Evolutionary conservation across 2,113 vertebrate genomes (phyloP).

Genomic region (Gasterosteus aculeatus): DNA sequence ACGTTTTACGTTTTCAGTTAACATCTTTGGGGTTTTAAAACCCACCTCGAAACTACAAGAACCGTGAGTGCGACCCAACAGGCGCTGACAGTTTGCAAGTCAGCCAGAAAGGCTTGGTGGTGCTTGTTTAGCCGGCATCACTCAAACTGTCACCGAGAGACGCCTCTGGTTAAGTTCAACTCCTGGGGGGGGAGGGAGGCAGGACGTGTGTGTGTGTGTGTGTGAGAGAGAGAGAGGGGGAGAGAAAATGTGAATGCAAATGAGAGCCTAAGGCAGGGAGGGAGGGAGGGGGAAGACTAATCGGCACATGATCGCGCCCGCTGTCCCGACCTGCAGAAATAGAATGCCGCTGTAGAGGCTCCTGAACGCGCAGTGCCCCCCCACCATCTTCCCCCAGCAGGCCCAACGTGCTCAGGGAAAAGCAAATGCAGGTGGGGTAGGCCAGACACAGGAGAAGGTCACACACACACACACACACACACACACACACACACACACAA

Average conservation of each 20-base stretch:
- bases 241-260: slow-evolving; percentile 14
- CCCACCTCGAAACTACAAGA: slow-evolving; percentile 5
- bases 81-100: slow-evolving; percentile 47
- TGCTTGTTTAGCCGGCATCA: slow-evolving; percentile 62
- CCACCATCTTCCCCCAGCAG: slow-evolving; percentile 45
- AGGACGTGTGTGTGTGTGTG: neutral
- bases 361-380: slow-evolving; percentile 25
- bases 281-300: slow-evolving; percentile 11
- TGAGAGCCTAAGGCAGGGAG: neutral
- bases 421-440: slow-evolving; percentile 48
- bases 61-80: slow-evolving; percentile 44
- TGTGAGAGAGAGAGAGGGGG: neutral
- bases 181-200: neutral
- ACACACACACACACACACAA: slow-evolving; percentile 19
- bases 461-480: slow-evolving; percentile 28
- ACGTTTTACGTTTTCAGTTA: neutral
- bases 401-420: slow-evolving; percentile 45
- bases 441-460: slow-evolving; percentile 48
- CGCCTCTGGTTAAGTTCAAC: slow-evolving; percentile 58
- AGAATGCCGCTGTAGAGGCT: slow-evolving; percentile 52
- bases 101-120: slow-evolving; percentile 32
- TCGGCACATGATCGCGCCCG: slow-evolving; percentile 31
- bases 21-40: neutral
- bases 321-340: slow-evolving; percentile 64
- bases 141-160: slow-evolving; percentile 68